Percentiles rank a stretch among this genome's conserved stretches.
phyloP scores from a whole-genome alignment of 2,888 invertebrate species.

The Dicranocentrus wangi region DNA sequence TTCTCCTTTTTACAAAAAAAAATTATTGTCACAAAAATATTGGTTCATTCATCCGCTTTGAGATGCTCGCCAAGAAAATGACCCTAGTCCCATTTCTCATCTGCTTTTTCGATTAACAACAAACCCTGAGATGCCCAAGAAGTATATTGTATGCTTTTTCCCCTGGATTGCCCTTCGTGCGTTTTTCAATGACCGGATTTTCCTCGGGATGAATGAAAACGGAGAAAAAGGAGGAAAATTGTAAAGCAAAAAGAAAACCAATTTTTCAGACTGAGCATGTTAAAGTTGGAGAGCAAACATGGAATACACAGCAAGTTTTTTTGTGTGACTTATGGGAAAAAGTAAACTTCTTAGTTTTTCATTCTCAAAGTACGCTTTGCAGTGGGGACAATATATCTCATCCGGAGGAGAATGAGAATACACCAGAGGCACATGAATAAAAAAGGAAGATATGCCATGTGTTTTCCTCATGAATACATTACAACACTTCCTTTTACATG shows the following conservation, averaged over 20 bases:
- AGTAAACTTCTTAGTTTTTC: constrained; percentile 12
- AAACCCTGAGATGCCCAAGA: background rate
- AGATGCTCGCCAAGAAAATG: background rate
- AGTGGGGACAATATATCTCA: background rate
- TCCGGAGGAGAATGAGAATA: constrained; percentile 1
- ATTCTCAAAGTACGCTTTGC: background rate
- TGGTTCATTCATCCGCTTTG: background rate
- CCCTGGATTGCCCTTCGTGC: no score
- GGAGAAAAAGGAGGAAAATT: background rate
- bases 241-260: constrained; percentile 8
- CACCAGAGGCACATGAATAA: constrained; percentile 19
- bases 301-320: background rate
- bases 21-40: constrained; percentile 11
- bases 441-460: constrained; percentile 10
- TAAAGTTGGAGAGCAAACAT: background rate
- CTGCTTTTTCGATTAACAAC: constrained; percentile 3
- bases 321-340: constrained; percentile 24
- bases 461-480: constrained; percentile 17
- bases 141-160: background rate
- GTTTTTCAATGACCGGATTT: constrained; percentile 6
- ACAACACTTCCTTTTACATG: background rate
- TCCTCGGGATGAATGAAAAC: background rate
- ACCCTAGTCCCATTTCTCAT: background rate
- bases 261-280: constrained; percentile 7
- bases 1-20: background rate